phyloP scores from a whole-genome alignment of 2,113 vertebrate genomes.

The Anser cygnoides region DNA sequence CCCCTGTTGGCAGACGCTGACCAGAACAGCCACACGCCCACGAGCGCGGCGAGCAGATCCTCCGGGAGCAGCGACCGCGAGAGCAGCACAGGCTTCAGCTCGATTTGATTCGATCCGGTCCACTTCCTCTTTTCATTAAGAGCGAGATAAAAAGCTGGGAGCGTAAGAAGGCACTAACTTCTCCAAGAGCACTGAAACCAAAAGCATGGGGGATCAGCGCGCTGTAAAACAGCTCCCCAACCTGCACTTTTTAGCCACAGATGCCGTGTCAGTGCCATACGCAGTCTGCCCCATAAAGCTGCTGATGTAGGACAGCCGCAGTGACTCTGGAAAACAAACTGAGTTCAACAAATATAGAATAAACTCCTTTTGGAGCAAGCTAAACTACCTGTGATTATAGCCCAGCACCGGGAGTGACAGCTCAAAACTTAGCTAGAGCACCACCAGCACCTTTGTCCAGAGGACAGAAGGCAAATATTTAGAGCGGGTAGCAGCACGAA shows the following conservation, averaged over 20 bases:
- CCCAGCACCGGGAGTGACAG: neutral
- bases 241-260: neutral
- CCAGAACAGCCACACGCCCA: slow-evolving; percentile 1
- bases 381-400: neutral
- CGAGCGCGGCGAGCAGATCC: slow-evolving; percentile 16
- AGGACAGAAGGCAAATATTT: neutral
- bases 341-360: neutral
- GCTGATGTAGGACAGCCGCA: neutral
- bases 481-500: neutral
- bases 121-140: slow-evolving; percentile 32
- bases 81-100: slow-evolving; percentile 22
- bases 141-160: neutral
- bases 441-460: neutral
- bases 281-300: neutral
- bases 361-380: neutral
- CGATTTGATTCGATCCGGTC: neutral
- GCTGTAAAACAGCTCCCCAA: slow-evolving; percentile 11
- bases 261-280: neutral
- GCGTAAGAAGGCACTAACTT: neutral
- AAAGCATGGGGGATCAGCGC: neutral
- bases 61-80: neutral
- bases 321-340: neutral
- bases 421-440: neutral
- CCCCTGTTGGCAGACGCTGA: slow-evolving; percentile 40
- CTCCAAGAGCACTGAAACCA: neutral